Evolutionary conservation across 2,113 vertebrate genomes (phyloP), one percentile per base, ranked within the genome.

Genomic region (Psilopsiagon aurifrons): DNA sequence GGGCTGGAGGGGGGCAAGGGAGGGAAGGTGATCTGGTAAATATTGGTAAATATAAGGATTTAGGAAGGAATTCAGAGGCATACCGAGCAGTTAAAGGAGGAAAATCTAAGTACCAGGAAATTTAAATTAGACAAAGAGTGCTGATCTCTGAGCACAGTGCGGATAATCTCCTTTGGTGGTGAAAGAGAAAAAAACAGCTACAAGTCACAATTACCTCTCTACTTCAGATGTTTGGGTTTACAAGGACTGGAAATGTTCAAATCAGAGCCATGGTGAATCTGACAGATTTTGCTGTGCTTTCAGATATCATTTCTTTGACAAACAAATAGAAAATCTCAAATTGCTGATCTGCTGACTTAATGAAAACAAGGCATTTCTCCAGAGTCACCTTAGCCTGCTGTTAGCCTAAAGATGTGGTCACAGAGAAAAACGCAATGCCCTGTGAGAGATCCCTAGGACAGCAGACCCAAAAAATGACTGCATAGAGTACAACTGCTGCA

Each of bases 1-100:
- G 4, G 3, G 19, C 37, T 39, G 25, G 11, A 11, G 2, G 49
- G 75, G 5, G 4, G 2, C 3, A 43, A 43, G 20, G 5, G 27
- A 1, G 3, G 10, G 46, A 71, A 35, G 5, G 3, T 24, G n/a
- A 59, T 35, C 13, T 33, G n/a, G 7, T 37, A 78, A 80, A 22
- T 23, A 19, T 1, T 33, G n/a, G 7, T 41, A 87, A 80, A 18
- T 23, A 19, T 2, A 87, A 62, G n/a, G 16, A 91, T 75, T 93
- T 78, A 18, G 25, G 20, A 91, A 87, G 7, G 18, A 41, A 51
- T 71, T 82, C 55, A 37, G 47, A 90, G 27, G 4, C 9, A 43
- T 23, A 15, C 10, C 47, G 16, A 75, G 39, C 11, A 25, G 16
- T 52, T 47, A 66, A 27, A 14, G 24, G 33, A 70, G 10, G 6